Evolutionary conservation across 2,888 invertebrate genomes (phyloP), one percentile per base, ranked within the genome.

Genomic region (Prosapia bicincta): DNA sequence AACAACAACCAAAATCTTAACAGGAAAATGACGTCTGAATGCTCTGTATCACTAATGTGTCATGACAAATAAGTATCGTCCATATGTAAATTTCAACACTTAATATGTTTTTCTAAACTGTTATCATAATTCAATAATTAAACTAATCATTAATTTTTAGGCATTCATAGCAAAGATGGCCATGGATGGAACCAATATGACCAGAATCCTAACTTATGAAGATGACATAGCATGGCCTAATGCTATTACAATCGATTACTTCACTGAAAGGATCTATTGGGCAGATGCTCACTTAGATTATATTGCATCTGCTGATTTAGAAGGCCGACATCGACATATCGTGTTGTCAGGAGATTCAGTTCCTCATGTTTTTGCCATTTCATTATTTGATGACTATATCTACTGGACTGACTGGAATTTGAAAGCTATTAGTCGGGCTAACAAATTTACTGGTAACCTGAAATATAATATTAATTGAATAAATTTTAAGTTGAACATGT

Each of bases 341-440:
- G 95, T 93, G 0, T 83, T 97, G 1, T 92, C 93, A 0, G 96
- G 96, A 0, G 85, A 87, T 2, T 87, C 80, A 77, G 97, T 98
- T 0, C 98, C 99, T 0, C 99, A 99, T 84, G 97, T 98, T 0
- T 99, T 98, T 82, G 98, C 98, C 0, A 87, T 99, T 67, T 92
- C 94, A 10, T 88, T 98, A 0, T 98, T 99, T 84, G 99, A 98
- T 82, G 97, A 98, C 82, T 92, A 89, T 81, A 89, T 95, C 24
- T 99, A 93, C 86, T 99, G 98, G 98, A 96, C 98, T 0, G 99
- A 99, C 84, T 99, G 99, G 99, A 99, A 99, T 84, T 86, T 96
- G 71, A 97, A 97, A 84, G 94, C 94, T 0, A 94, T 99, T 73
- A 91, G 93, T 80, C 90, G 92, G 81, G 97, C 98, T 0, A 93